Base-by-base conservation (phyloP, 1,140 invertebrate species). In the Cydia splendana region DNA sequence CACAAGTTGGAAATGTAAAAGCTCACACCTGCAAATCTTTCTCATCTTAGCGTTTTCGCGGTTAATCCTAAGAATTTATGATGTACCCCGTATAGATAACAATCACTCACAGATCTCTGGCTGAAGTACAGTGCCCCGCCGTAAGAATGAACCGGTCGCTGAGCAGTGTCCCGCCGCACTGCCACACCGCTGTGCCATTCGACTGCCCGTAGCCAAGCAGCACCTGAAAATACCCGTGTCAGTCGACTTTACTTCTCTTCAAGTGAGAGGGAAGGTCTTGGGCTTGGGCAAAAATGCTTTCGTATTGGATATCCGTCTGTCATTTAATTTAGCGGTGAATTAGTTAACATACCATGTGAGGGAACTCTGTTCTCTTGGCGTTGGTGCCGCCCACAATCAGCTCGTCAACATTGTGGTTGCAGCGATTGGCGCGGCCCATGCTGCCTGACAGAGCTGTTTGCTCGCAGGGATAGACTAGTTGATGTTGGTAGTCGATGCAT, bases 401-500 rank as follows among this genome's bases (percentile, higher is more conserved):
- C 6, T 80, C 79, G 5, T 79, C 77, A 0, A 76, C 80, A 15
- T 79, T 79, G 76, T 87, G 85, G 12, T 79, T 78, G 65, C 85
- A 85, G 5, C 78, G 77, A 78, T 78, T 79, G 0, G 10, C 51
- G 0, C 85, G 75, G 0, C 65, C 69, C 65, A 76, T 74, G 12
- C 73, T 77, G 0, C 82, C 82, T 0, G 73, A 75, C 0, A 83
- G 73, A 0, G 80, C 80, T 0, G 77, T 74, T n/a, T 71, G 62
- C 74, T 79, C 79, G 69, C 87, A 88, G 0, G 82, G 84, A 65
- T 80, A 88, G 1, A 85, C 78, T 0, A 82, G 30, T 15, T 77
- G 65, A 57, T 83, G 74, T n/a, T 85, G 84, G 42, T 85, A 87
- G 15, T 87, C 85, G 0, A 84, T 78, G 73, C 82, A 86, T 81